Conservation (phyloP, 2,113 vertebrate species). For the Taxidea taxus region DNA sequence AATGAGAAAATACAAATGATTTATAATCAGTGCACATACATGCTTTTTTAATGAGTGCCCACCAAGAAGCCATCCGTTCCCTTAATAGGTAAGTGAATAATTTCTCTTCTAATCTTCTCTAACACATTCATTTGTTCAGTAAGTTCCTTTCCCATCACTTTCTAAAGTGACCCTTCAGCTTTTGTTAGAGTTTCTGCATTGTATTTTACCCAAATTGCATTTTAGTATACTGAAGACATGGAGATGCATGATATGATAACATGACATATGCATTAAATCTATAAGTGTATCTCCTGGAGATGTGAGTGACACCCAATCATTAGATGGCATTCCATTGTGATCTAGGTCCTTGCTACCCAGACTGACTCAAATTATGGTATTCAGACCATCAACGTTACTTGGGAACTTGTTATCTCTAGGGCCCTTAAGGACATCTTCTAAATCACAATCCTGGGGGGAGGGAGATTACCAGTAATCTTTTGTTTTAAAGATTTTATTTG, state of each 20-base stretch:
- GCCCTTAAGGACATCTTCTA: not conserved
- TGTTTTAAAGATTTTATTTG: too few relatives aligned
- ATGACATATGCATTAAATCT: not conserved
- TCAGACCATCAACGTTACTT: not conserved
- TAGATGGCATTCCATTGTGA: not conserved
- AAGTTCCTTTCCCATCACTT: not conserved
- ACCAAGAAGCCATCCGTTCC: not conserved
- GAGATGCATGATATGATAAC: not conserved
- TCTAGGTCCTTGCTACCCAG: not conserved
- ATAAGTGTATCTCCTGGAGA: not conserved
- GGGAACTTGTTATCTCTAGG: not conserved
- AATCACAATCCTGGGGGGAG: not conserved
- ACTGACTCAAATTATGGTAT: not conserved
- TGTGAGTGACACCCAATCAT: not conserved
- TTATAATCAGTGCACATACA: not conserved
- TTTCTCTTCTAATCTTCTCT: slow-evolving; percentile 7
- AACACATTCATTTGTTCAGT: slow-evolving; percentile 18
- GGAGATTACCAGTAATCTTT: not conserved
- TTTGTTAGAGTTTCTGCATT: not conserved
- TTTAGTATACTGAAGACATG: not conserved
- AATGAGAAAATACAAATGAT: slow-evolving; percentile 40
- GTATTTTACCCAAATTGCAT: not conserved
- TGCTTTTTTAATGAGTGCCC: not conserved
- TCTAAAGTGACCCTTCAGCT: not conserved
- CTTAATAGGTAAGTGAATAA: slow-evolving; percentile 23